Base-by-base conservation (phyloP, 2,888 invertebrate genomes). In the Cerastis leucographa region DNA sequence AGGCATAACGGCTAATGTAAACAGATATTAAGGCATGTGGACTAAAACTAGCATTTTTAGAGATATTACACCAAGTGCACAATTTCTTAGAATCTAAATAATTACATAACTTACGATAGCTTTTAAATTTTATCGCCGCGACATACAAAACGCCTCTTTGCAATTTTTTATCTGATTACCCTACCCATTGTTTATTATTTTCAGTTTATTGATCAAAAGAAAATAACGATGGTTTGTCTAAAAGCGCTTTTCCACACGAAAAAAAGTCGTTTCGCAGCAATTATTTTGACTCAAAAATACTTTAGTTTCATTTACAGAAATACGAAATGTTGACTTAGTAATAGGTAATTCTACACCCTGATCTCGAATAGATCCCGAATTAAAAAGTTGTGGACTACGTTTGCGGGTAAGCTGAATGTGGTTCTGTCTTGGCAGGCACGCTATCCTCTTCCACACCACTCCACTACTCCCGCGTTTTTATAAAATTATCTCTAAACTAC, bases 131-230 rank as follows among this genome's bases (percentile, higher is more conserved):
- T 65, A n/a, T 25, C 54, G 59, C 54, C n/a, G 40, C 40, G 61
- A 77, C 61, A 40, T 71, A 56, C 44, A 66, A 85, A 85, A 85
- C 67, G 70, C 72, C 70, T 64, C 70, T 49, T 76, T 75, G 56
- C 19, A 19, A 56, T 7, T 11, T 54, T 62, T 61, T 71, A 62
- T 74, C 74, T 81, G 73, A 40, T 72, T 70, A 62, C 22, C 25
- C 35, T 51, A 72, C 35, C 14, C 35, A 54, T 61, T 40, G n/a
- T 1, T 46, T 19, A 44, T 46, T 54, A 81, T 54, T 66, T 51
- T 46, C 44, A n/a, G 25, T 59, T 74, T 22, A 74, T 35, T 56
- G 19, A 5, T 19, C 29, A 17, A 9, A 14, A 9, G 25, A 35
- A 69, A 22, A 44, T 9, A 42, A 22, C 2, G 35, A 5, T 19